phyloP scores from a whole-genome alignment of 2,113 vertebrate species.

The Naja naja region DNA sequence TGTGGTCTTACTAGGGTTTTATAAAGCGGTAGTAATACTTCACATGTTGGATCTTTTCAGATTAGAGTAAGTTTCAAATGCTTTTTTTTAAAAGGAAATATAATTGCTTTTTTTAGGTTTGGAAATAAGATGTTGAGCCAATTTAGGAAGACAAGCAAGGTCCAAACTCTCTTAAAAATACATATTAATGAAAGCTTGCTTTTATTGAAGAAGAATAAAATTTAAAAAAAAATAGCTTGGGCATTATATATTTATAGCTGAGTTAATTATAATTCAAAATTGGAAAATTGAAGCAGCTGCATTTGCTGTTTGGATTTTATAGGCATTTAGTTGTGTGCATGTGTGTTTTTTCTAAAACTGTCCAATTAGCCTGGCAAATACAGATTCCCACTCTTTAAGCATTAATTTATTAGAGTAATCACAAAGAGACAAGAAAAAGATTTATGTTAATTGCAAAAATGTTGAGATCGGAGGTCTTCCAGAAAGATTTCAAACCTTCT shows the following conservation, averaged over 20 bases:
- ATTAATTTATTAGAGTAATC: not conserved
- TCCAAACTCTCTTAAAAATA: not conserved
- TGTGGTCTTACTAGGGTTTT: too few relatives aligned
- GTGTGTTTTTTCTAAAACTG: not conserved
- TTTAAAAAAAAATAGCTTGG: not conserved
- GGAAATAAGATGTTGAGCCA: slow-evolving; percentile 6
- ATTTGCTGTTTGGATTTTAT: not conserved
- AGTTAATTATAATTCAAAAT: not conserved
- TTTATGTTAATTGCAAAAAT: not conserved
- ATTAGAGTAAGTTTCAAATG: slow-evolving; percentile 7
- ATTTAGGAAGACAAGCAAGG: not conserved
- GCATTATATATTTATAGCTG: not conserved
- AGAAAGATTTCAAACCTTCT: not conserved
- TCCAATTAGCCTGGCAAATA: not conserved
- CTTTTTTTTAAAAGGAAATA: not conserved
- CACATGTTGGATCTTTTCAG: slow-evolving; percentile 9
- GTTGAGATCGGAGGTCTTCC: not conserved
- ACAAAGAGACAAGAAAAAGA: not conserved
- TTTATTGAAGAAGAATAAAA: not conserved
- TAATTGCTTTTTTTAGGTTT: slow-evolving; percentile 12
- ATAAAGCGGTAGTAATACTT: too few relatives aligned
- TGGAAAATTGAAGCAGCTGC: not conserved
- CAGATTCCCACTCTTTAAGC: not conserved
- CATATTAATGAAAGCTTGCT: not conserved
- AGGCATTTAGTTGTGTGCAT: not conserved